phyloP scores from a whole-genome alignment of 2,888 invertebrate species.

The Eupithecia inturbata region DNA sequence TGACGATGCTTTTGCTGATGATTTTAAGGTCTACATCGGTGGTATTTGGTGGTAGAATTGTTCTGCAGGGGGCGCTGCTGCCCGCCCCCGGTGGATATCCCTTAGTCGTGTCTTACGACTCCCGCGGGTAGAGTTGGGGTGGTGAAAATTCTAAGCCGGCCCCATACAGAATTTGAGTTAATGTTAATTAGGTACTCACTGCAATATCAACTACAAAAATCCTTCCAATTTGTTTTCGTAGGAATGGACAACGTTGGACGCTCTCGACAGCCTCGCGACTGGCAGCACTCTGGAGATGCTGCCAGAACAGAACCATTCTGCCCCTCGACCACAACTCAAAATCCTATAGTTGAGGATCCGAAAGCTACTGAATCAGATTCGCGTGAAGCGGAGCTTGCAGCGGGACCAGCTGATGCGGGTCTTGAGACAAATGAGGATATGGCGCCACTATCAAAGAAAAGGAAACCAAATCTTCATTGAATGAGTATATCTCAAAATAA shows the following conservation, averaged over 20 bases:
- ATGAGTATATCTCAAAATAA: not conserved
- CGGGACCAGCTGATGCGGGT: not conserved
- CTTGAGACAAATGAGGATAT: not conserved
- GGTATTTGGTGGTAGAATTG: too few relatives aligned
- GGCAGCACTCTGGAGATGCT: not conserved
- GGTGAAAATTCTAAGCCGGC: too few relatives aligned
- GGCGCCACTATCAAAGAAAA: not conserved
- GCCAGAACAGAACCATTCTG: not conserved
- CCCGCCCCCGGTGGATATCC: too few relatives aligned
- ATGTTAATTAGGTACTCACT: too few relatives aligned
- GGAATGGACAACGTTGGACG: not conserved
- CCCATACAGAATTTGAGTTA: too few relatives aligned
- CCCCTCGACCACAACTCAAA: not conserved
- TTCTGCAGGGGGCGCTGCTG: too few relatives aligned
- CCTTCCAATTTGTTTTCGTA: not conserved
- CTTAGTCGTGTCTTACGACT: too few relatives aligned
- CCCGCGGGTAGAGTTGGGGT: too few relatives aligned
- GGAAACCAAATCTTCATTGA: not conserved
- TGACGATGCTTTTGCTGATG: too few relatives aligned
- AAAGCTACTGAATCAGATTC: not conserved
- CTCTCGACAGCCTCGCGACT: not conserved
- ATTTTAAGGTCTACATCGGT: too few relatives aligned
- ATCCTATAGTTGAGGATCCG: not conserved
- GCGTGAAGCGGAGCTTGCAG: not conserved
- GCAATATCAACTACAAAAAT: not conserved